phyloP scores from a whole-genome alignment of 2,797 vertebrate species.

The Chaetodon trifasciatus region DNA sequence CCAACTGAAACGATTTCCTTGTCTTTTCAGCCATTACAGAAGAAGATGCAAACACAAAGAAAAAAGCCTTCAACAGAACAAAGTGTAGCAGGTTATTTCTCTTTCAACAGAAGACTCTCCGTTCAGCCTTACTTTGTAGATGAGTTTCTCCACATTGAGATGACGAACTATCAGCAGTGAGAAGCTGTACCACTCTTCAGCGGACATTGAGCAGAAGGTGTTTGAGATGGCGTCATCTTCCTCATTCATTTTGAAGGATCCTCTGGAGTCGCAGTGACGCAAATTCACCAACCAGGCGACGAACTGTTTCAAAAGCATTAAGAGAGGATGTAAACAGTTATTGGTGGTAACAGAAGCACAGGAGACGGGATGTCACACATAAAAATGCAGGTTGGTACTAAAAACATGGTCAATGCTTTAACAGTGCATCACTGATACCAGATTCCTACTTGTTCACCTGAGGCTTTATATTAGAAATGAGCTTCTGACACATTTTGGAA shows the following conservation, averaged over 20 bases:
- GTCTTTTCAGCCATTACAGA: slow-evolving; percentile 5
- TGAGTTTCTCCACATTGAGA: slow-evolving; percentile 86
- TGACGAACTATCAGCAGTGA: slow-evolving; percentile 87
- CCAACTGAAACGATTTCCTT: slow-evolving; percentile 20
- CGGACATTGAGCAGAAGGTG: slow-evolving; percentile 86
- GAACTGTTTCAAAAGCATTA: slow-evolving; percentile 72
- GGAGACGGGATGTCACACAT: neutral
- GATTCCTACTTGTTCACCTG: slow-evolving; percentile 4
- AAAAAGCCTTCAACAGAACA: neutral
- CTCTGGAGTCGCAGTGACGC: slow-evolving; percentile 68
- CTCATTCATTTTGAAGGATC: slow-evolving; percentile 32
- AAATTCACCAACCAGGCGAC: slow-evolving; percentile 80
- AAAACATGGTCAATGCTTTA: neutral
- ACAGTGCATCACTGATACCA: neutral
- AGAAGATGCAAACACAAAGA: slow-evolving; percentile 3
- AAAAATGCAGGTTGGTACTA: neutral
- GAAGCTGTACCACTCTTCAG: slow-evolving; percentile 83
- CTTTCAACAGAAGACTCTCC: slow-evolving; percentile 5
- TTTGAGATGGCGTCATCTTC: slow-evolving; percentile 53
- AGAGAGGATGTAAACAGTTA: slow-evolving; percentile 1
- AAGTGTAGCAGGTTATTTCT: neutral
- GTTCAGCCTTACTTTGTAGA: slow-evolving; percentile 89
- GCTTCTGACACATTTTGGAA: slow-evolving; percentile 3
- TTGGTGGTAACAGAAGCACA: neutral
- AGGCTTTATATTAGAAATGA: neutral